Evolutionary conservation across 2,113 vertebrate genomes (phyloP), one percentile per base, ranked within the genome.

Genomic region (Zingel zingel): DNA sequence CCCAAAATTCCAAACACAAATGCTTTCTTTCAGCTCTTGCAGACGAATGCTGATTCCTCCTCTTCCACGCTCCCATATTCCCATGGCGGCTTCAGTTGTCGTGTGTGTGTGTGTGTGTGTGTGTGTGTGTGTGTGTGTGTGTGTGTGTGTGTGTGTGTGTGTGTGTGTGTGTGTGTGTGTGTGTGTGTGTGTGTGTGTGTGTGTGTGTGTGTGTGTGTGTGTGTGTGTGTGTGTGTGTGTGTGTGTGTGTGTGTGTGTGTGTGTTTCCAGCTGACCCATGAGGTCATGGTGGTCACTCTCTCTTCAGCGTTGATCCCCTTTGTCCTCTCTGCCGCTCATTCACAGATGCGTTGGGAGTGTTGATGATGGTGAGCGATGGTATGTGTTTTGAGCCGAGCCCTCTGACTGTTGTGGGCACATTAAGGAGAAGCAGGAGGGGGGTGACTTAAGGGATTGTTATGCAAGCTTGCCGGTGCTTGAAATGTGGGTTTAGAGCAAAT

Each of bases 261-360:
- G 59, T 83, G 66, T 84, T 86, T 73, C 87, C 87, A 78, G 91
- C 86, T 93, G 92, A 93, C 91, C 93, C 73, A 4, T 82, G 89
- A 89, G 93, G 94, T 94, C 91, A 93, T 43, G 77, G 61, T 83
- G 92, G 91, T 90, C 91, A 91, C 89, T 91, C 86, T 91, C 84
- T 79, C 70, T 43, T 43, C 70, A 0, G 53, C 45, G 57, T 50
- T 79, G 77, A 86, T 86, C 72, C 80, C 87, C 85, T 92, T 93
- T 92, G 93, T 94, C 86, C 85, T 51, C 74, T 4, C 74, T 4
- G 76, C 83, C 6, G 70, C 68, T 88, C 83, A 72, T 91, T 92
- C 91, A 90, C 87, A 87, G 75, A 85, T 71, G 71, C 86, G 30
- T 78, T 74, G 73, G 39, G 66, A 69, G 84, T 53, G 87, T 80